A percentile compares a stretch with the other conserved stretches of the same genome.
Conservation (phyloP, 2,888 invertebrate genomes). For the Exephanes ischioxanthus region DNA sequence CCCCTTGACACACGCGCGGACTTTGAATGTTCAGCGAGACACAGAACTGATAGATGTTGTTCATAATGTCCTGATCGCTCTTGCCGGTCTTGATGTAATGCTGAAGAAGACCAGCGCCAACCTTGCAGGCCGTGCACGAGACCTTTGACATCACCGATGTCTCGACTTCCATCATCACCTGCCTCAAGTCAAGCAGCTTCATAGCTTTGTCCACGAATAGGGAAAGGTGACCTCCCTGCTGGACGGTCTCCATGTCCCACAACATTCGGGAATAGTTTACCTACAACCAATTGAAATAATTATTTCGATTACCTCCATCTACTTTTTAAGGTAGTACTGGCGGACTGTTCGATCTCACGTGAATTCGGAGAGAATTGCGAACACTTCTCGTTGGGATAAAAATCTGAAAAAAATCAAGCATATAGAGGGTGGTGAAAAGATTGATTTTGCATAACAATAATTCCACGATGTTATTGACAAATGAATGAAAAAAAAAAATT, state of each 20-base stretch:
- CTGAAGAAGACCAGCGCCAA: slow-evolving; percentile 93
- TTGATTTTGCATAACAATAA: no score
- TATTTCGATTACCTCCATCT: background rate
- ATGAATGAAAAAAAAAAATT: no score
- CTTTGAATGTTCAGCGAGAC: slow-evolving; percentile 95
- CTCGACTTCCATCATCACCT: slow-evolving; percentile 94
- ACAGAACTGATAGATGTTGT: slow-evolving; percentile 94
- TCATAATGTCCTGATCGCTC: slow-evolving; percentile 93
- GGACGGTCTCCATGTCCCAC: slow-evolving; percentile 89
- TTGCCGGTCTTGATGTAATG: slow-evolving; percentile 95
- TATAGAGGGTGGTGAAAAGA: no score
- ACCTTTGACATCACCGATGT: slow-evolving; percentile 97
- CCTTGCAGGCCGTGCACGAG: slow-evolving; percentile 96
- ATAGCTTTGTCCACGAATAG: slow-evolving; percentile 94
- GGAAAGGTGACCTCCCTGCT: slow-evolving; percentile 90
- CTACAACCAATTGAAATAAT: slow-evolving; percentile 70
- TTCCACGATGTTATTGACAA: no score
- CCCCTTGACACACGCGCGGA: slow-evolving; percentile 94
- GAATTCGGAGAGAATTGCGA: no score
- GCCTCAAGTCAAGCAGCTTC: slow-evolving; percentile 92
- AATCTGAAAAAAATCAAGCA: no score
- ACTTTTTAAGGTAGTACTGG: background rate
- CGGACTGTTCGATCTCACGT: no score
- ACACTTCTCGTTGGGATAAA: no score
- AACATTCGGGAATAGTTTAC: slow-evolving; percentile 86